Base-by-base conservation (phyloP, 2,113 vertebrate genomes). In the Ardeotis arabs region DNA sequence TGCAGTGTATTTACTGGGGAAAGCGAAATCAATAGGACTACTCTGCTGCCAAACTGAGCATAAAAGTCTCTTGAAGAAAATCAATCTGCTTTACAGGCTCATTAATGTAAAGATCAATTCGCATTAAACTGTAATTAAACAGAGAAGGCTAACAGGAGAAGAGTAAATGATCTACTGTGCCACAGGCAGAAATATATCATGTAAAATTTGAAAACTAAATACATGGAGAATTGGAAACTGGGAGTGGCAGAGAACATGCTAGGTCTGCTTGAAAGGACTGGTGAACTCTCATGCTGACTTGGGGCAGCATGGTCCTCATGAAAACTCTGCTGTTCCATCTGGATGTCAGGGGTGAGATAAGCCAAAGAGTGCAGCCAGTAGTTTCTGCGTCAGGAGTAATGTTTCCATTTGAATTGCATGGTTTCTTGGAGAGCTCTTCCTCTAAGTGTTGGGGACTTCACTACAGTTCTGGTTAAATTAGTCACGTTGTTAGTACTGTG, bases 51-150 rank as follows among this genome's bases (percentile, higher is more conserved):
- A 84, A 70, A 84, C 84, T 94, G 83, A 96, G 95, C 80, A 83
- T 82, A 94, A 94, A 93, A 95, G 93, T 95, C 74, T 88, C 94
- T 92, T 84, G 93, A 82, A 95, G 74, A 92, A 89, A 87, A 97
- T 98, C 95, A 95, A 59, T 97, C 91, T 94, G 96, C 96, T 97
- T 97, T 97, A 97, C 52, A 96, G 91, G 89, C 94, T 97, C 90
- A 50, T 98, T 93, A 98, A 95, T 94, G 89, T 87, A 91, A 93
- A 96, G 95, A 97, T 97, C 95, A 95, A 80, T 97, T 97, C 88
- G 73, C 92, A 95, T 98, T 97, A 95, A 97, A 96, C 86, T 69
- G 58, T 96, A 97, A 98, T 97, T 98, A 97, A 98, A 97, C 93
- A 97, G 89, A 81, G 47, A 93, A 59, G 56, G 68, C 93, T 96